phyloP scores from a whole-genome alignment of 2,888 invertebrate genomes.

The Isotomurus palustris region DNA sequence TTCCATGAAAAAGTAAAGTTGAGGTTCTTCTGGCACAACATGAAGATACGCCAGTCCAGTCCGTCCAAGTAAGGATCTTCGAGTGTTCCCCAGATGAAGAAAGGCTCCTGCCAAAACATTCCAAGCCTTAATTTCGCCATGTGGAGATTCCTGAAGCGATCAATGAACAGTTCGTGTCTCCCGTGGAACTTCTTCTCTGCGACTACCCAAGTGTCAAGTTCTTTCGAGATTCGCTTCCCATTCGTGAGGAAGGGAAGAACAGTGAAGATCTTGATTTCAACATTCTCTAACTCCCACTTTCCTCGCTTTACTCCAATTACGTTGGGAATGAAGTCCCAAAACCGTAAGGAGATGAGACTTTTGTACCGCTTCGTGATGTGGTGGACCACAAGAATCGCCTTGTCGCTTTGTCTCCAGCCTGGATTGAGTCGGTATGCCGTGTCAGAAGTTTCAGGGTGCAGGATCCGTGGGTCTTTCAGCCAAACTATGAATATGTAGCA shows the following conservation, averaged over 20 bases:
- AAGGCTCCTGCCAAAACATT: constrained; percentile 33
- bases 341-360: constrained; percentile 7
- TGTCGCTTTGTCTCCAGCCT: constrained; percentile 24
- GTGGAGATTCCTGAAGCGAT: constrained; percentile 24
- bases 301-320: constrained; percentile 18
- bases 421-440: constrained; percentile 11
- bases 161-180: constrained; percentile 6
- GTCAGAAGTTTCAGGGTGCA: constrained; percentile 13
- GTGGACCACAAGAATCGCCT: constrained; percentile 16
- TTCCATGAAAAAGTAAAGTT: constrained; percentile 15
- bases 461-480: constrained; percentile 18
- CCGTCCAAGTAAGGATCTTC: constrained; percentile 31
- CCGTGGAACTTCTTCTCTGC: constrained; percentile 12
- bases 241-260: constrained; percentile 21
- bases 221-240: constrained; percentile 6
- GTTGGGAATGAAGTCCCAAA: constrained; percentile 32
- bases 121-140: constrained; percentile 12
- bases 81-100: constrained; percentile 29
- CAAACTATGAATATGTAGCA: constrained; percentile 30
- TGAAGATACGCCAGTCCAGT: constrained; percentile 27
- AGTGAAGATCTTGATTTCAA: constrained; percentile 18
- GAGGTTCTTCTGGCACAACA: constrained; percentile 15
- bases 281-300: not conserved
- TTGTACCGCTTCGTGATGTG: constrained; percentile 16
- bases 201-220: constrained; percentile 26